These are phyloP conservation scores for Alca torda DNA, from an alignment of 2,797 vertebrate species.

Conservation along the genomic window DNA sequence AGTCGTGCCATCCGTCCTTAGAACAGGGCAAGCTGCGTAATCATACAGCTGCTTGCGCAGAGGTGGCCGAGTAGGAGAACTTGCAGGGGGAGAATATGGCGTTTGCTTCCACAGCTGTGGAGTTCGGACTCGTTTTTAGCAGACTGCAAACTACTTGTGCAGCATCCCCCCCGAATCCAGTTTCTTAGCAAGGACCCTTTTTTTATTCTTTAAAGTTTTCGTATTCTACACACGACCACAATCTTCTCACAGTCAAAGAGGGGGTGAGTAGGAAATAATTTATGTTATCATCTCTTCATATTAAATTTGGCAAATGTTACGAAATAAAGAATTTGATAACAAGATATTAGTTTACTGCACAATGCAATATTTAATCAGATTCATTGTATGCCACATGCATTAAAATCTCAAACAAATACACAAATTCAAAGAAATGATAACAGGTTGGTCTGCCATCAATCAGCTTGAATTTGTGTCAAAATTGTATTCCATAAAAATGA, in stretches of 20 bases:
- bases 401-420: slow-evolving; percentile 4
- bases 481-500: background rate
- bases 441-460: background rate
- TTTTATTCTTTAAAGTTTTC: background rate
- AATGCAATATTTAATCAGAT: slow-evolving; percentile 13
- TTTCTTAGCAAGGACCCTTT: slow-evolving; percentile 5
- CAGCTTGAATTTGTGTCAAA: slow-evolving; percentile 12
- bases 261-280: slow-evolving; percentile 11
- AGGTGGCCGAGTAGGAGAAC: background rate
- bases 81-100: background rate
- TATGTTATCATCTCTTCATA: slow-evolving; percentile 3
- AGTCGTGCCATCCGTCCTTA: background rate
- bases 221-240: background rate
- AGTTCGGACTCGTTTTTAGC: background rate
- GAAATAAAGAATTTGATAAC: slow-evolving; percentile 18
- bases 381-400: background rate
- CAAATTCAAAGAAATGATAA: background rate
- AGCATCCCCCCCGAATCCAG: background rate
- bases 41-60: slow-evolving; percentile 50
- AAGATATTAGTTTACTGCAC: slow-evolving; percentile 20
- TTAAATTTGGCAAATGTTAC: slow-evolving; percentile 33
- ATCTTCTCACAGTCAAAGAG: background rate
- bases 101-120: slow-evolving; percentile 46
- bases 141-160: background rate
- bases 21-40: slow-evolving; percentile 27